Percentiles rank a stretch among this genome's conserved stretches.
phyloP scores from a whole-genome alignment of 2,113 vertebrate genomes.

The Anoplopoma fimbria region DNA sequence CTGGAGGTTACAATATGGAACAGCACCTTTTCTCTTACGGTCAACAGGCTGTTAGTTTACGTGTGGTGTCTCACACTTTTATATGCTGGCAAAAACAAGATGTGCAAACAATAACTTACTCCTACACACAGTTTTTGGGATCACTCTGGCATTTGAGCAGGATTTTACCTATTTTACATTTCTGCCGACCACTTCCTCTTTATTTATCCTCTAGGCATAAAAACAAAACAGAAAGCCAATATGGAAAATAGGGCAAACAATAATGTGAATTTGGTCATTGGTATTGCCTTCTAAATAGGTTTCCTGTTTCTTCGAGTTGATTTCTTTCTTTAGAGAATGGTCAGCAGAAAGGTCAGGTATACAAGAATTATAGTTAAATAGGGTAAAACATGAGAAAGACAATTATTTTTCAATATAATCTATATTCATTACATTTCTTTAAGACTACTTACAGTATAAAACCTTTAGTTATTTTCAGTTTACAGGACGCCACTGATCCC shows the following conservation, averaged over 20 bases:
- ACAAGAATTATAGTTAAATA: slow-evolving; percentile 13
- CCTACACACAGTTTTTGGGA: slow-evolving; percentile 16
- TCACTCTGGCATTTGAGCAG: background rate
- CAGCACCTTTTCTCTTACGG: slow-evolving; percentile 46
- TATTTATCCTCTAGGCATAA: background rate
- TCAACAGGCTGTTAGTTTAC: slow-evolving; percentile 5
- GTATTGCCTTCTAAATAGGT: background rate
- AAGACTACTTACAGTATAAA: slow-evolving; percentile 61
- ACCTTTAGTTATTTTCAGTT: slow-evolving; percentile 30
- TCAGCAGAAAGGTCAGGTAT: background rate
- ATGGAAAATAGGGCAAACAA: background rate
- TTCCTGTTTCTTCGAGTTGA: slow-evolving; percentile 1
- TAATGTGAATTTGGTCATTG: slow-evolving; percentile 3
- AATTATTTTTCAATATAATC: slow-evolving; percentile 17
- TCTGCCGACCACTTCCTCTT: background rate
- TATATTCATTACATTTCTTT: slow-evolving; percentile 27
- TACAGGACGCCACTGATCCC: slow-evolving; percentile 31
- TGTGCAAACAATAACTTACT: slow-evolving; percentile 15
- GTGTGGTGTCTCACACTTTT: slow-evolving; percentile 3
- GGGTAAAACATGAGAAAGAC: slow-evolving; percentile 36
- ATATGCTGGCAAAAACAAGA: slow-evolving; percentile 1
- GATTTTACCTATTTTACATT: slow-evolving; percentile 4
- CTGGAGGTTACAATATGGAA: slow-evolving; percentile 8
- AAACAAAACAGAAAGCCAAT: background rate
- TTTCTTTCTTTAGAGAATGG: slow-evolving; percentile 10